Base-by-base conservation (phyloP, 2,888 invertebrate species). In the Euzophera pinguis region DNA sequence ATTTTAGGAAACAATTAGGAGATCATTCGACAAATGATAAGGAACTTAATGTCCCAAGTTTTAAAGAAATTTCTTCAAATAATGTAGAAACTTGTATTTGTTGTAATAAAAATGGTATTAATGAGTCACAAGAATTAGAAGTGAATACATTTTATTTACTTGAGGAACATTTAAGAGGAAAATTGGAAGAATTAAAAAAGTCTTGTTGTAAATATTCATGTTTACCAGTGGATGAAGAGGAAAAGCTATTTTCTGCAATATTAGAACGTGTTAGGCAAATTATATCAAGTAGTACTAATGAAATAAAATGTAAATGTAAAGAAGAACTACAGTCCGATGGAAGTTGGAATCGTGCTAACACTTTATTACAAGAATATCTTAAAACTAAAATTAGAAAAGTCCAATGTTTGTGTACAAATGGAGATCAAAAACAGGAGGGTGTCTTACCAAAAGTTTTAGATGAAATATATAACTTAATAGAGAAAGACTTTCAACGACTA, bases 351-450 rank as follows among this genome's bases (percentile, higher is more conserved):
- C 76, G 88, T 61, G 88, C 84, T 1, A 83, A 83, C 54, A 73
- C 71, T 42, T 68, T 90, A 60, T 65, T 90, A 50, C 80, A 85
- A 69, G 90, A 90, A 67, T 90, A 89, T 70, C 70, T 90, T 41
- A 84, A 81, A 70, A 70, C 75, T 0, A 90, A 90, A 82, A 77
- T 90, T 16, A 75, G 81, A 56, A 78, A 76, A 43, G 78, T 80
- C 9, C 73, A 84, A 56, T 86, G 86, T 61, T 57, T 67, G 32
- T 84, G 84, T 64, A 53, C 64, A 43, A 52, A 67, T 41, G 65
- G 69, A 13, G 60, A 72, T 37, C 66, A 60, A 50, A 71, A 71
- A 13, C 43, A 51, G 57, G 62, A 74, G 12, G 51, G 53, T 1
- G 49, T 75, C 27, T 63, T 87, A 49, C 76, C 81, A 6, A 66